Evolutionary conservation across 2,888 invertebrate species (phyloP), one percentile per base, ranked within the genome.

Genomic region (Melinopterus prodromus): DNA sequence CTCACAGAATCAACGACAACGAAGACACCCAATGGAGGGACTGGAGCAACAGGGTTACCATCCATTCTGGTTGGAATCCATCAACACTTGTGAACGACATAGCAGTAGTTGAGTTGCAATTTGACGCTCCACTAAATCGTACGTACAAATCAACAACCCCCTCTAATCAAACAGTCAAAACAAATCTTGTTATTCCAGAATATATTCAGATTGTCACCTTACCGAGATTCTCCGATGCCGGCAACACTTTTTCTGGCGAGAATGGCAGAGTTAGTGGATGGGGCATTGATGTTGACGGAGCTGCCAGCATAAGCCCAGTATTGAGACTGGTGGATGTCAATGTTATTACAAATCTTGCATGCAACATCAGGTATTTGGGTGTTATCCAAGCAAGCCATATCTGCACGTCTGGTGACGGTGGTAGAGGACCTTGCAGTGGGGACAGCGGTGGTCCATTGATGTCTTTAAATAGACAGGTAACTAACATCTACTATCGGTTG

Each of bases 381-480:
- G 79, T 84, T 0, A 87, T 92, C 26, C 87, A 89, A 26, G 85
- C 84, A 7, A 89, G 88, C 77, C 90, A 92, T 82, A 83, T 92
- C 9, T 92, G 92, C 82, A 90, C 90, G 36, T 86, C 87, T 26
- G 91, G 91, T 0, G 80, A 84, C 0, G 86, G 87, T 0, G 87
- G 88, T 0, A 88, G 87, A 15, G 90, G 91, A 0, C 90, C 91
- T 3, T 92, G 92, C 82, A 90, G 89, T 38, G 91, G 91, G 0
- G 91, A 91, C 81, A 90, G 90, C 12, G 90, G 89, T 72, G 89
- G 89, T 36, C 83, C 86, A 16, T 76, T 83, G 70, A 78, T 80
- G 12, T 7, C 78, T 15, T 74, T 72, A n/a, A 75, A 80, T 15
- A 76, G 75, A 70, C 80, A 77, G 76, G 38, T 81, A 9, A 53